A percentile compares a stretch with the other conserved stretches of the same genome.
phyloP scores from a whole-genome alignment of 1,140 invertebrate species.

The Eulimnadia texana region DNA sequence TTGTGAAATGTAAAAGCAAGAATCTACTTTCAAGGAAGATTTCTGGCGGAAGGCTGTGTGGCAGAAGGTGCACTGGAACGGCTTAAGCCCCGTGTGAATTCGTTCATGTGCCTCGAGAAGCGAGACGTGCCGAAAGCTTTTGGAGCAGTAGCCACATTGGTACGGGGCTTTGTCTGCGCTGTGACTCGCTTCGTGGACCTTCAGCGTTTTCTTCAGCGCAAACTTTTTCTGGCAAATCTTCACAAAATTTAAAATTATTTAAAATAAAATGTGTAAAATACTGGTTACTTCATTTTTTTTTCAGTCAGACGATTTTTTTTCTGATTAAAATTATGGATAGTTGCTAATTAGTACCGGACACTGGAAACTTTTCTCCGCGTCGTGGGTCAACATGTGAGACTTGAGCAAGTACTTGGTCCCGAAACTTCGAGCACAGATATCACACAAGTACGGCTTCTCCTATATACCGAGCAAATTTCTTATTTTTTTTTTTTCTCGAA shows the following conservation, averaged over 20 bases:
- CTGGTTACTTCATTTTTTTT: too few relatives aligned
- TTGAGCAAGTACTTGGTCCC: slow-evolving; percentile 21
- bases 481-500: too few relatives aligned
- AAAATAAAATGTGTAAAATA: too few relatives aligned
- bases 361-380: slow-evolving; percentile 20
- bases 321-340: too few relatives aligned
- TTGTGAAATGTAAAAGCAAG: too few relatives aligned
- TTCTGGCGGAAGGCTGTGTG: slow-evolving; percentile 10
- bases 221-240: slow-evolving; percentile 20
- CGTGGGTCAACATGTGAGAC: slow-evolving; percentile 22
- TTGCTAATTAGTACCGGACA: too few relatives aligned
- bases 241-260: too few relatives aligned
- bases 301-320: too few relatives aligned
- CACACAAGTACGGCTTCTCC: slow-evolving; percentile 23
- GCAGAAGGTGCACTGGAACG: slow-evolving; percentile 28
- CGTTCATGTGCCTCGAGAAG: slow-evolving; percentile 30
- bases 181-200: slow-evolving; percentile 19
- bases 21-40: not conserved
- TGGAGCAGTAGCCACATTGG: slow-evolving; percentile 34
- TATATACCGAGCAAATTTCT: too few relatives aligned
- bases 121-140: slow-evolving; percentile 29
- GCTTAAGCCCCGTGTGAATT: slow-evolving; percentile 38
- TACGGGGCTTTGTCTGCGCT: slow-evolving; percentile 25
- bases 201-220: slow-evolving; percentile 19
- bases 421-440: slow-evolving; percentile 23